phyloP scores from a whole-genome alignment of 92 coral and sea anemone genomes.

The Phenganax subtilis region DNA sequence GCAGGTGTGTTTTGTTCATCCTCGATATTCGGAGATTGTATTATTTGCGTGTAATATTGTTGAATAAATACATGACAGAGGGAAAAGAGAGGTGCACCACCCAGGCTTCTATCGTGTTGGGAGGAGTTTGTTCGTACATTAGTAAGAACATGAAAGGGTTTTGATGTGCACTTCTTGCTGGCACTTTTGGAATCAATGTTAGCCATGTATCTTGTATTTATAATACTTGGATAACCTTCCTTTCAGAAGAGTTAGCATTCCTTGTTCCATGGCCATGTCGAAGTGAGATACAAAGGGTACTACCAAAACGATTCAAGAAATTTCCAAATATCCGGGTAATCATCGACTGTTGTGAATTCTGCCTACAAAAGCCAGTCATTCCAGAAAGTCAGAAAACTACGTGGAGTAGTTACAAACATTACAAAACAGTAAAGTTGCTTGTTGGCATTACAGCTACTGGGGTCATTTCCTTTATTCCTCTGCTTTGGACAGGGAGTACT shows the following conservation, averaged over 20 bases:
- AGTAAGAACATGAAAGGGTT: slow-evolving; percentile 55
- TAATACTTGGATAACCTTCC: slow-evolving; percentile 48
- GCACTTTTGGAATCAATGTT: slow-evolving; percentile 48
- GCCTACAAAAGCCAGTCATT: slow-evolving; percentile 47
- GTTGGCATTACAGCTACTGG: slow-evolving; percentile 63
- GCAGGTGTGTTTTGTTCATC: no score
- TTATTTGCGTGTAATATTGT: no score
- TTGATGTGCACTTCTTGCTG: slow-evolving; percentile 57
- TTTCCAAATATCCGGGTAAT: slow-evolving; percentile 53
- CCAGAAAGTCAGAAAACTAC: slow-evolving; percentile 55
- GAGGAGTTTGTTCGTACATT: background rate
- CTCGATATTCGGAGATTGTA: no score
- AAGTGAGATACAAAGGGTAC: slow-evolving; percentile 47
- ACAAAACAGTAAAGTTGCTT: slow-evolving; percentile 54
- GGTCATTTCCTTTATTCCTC: slow-evolving; percentile 58
- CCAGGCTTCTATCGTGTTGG: no score
- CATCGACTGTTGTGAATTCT: slow-evolving; percentile 54
- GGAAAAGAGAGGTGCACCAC: no score
- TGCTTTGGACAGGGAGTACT: slow-evolving; percentile 58
- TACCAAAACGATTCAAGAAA: slow-evolving; percentile 49
- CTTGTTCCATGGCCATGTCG: slow-evolving; percentile 61
- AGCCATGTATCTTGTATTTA: background rate
- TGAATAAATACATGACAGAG: no score
- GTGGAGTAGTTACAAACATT: slow-evolving; percentile 65
- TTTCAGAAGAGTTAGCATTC: slow-evolving; percentile 56